Evolutionary conservation across 2,888 invertebrate genomes (phyloP).

Genomic region (Heteromurus nitidus): DNA sequence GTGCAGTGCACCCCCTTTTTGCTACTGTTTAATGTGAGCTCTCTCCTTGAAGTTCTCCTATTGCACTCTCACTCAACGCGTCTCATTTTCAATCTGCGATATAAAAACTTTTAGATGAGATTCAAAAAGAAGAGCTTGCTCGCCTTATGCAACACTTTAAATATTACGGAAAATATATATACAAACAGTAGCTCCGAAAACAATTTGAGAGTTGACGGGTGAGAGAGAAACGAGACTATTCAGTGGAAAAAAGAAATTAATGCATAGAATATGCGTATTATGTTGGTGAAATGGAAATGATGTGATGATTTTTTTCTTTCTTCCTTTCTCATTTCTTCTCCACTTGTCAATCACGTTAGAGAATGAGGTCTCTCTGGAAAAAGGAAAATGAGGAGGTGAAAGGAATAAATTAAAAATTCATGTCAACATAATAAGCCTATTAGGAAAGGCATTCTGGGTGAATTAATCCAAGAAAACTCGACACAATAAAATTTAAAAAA

Average conservation of each 20-base stretch:
- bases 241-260: conserved; percentile 4
- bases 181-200: conserved; percentile 31
- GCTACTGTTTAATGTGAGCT: conserved; percentile 37
- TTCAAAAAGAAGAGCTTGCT: no score
- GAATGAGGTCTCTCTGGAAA: conserved; percentile 6
- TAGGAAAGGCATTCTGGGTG: conserved; percentile 40
- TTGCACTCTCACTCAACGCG: no score
- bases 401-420: conserved; percentile 59
- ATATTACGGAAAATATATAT: no score
- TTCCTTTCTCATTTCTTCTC: no score
- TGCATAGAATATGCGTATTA: neutral
- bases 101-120: no score
- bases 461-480: conserved; percentile 25
- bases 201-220: neutral
- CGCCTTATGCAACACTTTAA: no score
- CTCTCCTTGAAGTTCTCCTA: conserved; percentile 8
- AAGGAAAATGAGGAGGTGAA: conserved; percentile 49
- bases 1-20: conserved; percentile 40
- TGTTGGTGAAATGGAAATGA: conserved; percentile 17
- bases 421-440: conserved; percentile 61
- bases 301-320: conserved; percentile 36
- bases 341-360: conserved; percentile 40
- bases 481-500: neutral
- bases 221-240: conserved; percentile 35
- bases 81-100: no score